A percentile compares a stretch with the other conserved stretches of the same genome.
These are phyloP conservation scores for Acholoe squamosa DNA, from an alignment of 2,888 invertebrate genomes.

Conservation along the genomic window DNA sequence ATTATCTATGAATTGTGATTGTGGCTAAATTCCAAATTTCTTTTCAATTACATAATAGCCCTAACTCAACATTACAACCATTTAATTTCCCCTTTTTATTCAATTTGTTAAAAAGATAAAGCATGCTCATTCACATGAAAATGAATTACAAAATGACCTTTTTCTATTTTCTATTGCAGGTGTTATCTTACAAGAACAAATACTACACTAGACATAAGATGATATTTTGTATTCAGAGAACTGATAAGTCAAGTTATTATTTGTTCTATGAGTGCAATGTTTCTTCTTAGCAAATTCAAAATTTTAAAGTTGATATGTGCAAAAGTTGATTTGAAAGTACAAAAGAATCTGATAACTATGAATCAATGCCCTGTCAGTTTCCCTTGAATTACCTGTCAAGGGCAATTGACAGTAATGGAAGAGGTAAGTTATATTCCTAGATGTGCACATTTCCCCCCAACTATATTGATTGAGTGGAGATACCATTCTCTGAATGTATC, in stretches of 20 bases:
- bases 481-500: background rate
- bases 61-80: background rate
- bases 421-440: background rate
- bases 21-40: background rate
- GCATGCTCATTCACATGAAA: background rate
- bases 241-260: background rate
- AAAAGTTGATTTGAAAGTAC: background rate
- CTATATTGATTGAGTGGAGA: background rate
- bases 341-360: background rate
- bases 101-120: background rate
- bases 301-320: background rate
- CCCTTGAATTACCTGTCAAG: background rate
- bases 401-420: background rate
- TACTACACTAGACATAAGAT: constrained; percentile 20
- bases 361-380: background rate
- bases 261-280: background rate
- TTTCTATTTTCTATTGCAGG: constrained; percentile 36
- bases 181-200: constrained; percentile 9
- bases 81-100: background rate
- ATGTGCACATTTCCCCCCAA: background rate
- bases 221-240: background rate
- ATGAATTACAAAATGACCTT: constrained; percentile 13
- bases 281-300: background rate
- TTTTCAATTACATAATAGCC: background rate
- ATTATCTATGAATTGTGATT: background rate